phyloP scores from a whole-genome alignment of 2,888 invertebrate species.

The Priocnemis perturbator region DNA sequence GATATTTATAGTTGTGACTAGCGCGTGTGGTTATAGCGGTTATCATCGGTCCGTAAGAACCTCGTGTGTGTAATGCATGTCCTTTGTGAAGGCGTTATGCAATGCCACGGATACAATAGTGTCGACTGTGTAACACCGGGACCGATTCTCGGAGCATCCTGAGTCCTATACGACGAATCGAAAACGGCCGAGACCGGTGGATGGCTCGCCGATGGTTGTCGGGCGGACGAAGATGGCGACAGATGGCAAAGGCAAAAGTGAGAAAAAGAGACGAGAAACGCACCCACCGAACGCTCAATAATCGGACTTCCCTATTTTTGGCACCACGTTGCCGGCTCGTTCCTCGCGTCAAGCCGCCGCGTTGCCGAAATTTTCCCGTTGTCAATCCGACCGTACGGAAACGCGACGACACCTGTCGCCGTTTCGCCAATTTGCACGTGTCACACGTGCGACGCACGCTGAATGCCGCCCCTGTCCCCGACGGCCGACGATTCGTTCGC shows the following conservation, averaged over 20 bases:
- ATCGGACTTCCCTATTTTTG: slow-evolving; percentile 43
- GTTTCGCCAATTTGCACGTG: not conserved
- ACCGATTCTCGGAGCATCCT: not conserved
- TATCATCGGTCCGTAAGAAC: not conserved
- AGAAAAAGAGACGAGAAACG: slow-evolving; percentile 13
- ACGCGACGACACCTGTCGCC: not conserved
- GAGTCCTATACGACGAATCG: not conserved
- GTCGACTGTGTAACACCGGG: not conserved
- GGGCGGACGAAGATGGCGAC: not conserved
- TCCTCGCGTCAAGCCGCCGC: slow-evolving; percentile 13
- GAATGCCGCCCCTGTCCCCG: too few relatives aligned
- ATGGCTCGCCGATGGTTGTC: not conserved
- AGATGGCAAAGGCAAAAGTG: slow-evolving; percentile 3
- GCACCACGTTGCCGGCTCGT: slow-evolving; percentile 37
- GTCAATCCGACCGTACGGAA: slow-evolving; percentile 14
- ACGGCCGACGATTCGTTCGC: too few relatives aligned
- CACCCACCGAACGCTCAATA: slow-evolving; percentile 35
- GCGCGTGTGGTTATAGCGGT: slow-evolving; percentile 8
- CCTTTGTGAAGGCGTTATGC: not conserved
- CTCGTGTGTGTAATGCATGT: not conserved
- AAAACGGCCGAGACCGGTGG: too few relatives aligned
- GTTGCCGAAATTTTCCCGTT: slow-evolving; percentile 17
- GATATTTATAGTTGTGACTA: slow-evolving; percentile 54
- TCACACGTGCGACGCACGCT: too few relatives aligned
- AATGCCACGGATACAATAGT: not conserved